Conservation (phyloP, 2,113 vertebrate genomes). For the Camarhynchus parvulus region DNA sequence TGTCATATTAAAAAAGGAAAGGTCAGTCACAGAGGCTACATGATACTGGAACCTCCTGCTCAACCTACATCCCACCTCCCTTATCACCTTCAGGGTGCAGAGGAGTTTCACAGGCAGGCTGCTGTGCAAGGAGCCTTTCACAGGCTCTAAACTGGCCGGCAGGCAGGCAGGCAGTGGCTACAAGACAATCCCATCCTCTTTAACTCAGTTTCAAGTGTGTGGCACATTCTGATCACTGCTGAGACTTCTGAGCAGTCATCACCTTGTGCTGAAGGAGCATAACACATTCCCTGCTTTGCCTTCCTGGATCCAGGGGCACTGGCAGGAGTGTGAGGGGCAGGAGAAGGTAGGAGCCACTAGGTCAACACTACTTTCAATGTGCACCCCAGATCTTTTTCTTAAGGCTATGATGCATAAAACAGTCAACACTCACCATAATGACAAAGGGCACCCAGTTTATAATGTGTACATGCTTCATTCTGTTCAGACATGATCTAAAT, state of each 20-base stretch:
- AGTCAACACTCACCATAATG: neutral
- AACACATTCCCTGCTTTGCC: accelerated
- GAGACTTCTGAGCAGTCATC: neutral
- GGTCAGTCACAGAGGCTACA: neutral
- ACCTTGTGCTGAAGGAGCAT: neutral
- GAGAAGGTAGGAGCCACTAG: neutral
- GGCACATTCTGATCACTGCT: neutral
- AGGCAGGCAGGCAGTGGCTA: neutral
- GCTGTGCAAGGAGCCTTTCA: neutral
- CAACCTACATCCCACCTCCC: neutral
- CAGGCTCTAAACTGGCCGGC: neutral
- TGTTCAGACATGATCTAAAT: neutral
- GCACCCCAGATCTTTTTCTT: neutral
- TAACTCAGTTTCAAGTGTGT: neutral
- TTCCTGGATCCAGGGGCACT: neutral
- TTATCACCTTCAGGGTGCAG: neutral
- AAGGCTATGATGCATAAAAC: neutral
- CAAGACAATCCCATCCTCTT: neutral
- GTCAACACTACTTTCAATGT: neutral
- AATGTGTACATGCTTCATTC: accelerated
- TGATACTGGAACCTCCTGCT: neutral
- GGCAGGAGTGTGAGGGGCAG: neutral
- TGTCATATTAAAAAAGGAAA: neutral
- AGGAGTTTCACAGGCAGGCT: neutral
- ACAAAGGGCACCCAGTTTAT: neutral